phyloP scores from a whole-genome alignment of 2,888 invertebrate species.

The Drosophila basisetae region DNA sequence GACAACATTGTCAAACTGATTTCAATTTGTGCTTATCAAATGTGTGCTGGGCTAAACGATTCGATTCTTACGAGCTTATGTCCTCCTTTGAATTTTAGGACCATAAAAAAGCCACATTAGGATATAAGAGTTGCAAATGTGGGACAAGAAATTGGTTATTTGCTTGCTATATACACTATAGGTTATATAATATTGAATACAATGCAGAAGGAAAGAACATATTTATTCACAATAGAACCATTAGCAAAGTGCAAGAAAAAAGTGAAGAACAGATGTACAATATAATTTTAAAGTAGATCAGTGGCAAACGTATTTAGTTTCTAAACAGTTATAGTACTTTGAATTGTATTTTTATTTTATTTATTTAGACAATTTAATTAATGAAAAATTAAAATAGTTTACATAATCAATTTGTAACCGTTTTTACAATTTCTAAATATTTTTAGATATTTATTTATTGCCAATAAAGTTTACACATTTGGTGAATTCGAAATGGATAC shows the following conservation, averaged over 20 bases:
- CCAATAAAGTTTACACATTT: background rate
- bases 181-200: background rate
- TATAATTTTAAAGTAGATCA: background rate
- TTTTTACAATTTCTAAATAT: background rate
- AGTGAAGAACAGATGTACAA: background rate
- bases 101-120: conserved; percentile 23
- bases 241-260: background rate
- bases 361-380: background rate
- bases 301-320: background rate
- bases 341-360: background rate
- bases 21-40: conserved; percentile 64
- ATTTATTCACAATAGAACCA: conserved; percentile 10
- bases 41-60: conserved; percentile 26
- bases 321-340: background rate
- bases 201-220: conserved; percentile 5
- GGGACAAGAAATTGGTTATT: conserved; percentile 34
- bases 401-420: background rate
- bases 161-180: conserved; percentile 7
- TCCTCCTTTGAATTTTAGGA: conserved; percentile 1
- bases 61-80: conserved; percentile 16
- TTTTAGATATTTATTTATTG: background rate
- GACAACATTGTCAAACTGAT: conserved; percentile 63
- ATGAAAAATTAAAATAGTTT: background rate
- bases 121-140: conserved; percentile 21
- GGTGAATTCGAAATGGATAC: background rate